Evolutionary conservation across 64 coral and sea anemone genomes (phyloP), one percentile per base, ranked within the genome.

Genomic region (Catalaphyllia jardinei): DNA sequence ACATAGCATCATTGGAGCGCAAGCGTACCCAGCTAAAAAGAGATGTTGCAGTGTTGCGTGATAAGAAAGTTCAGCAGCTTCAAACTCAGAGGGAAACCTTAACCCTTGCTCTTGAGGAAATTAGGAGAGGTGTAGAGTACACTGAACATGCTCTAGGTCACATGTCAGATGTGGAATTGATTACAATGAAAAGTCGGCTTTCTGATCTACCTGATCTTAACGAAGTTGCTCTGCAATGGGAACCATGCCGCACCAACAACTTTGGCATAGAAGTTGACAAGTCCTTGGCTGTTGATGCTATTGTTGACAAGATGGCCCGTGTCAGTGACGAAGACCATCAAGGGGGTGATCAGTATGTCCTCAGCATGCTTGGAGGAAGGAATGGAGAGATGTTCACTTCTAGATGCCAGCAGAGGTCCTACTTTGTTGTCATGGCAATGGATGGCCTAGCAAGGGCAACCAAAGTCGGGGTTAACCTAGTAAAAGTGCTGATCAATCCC

Each of bases 361-460:
- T 85, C 62, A 85, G 62, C 81, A 85, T 85, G 81, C 81, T 85
- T 8, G 81, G 81, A 71, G 63, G 38, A 6, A 85, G 71, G 24
- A 71, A 24, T 71, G 63, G 63, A n/a, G 62, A 50, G 60, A 52
- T 85, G 17, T 85, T 85, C 71, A 71, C 81, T 52, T 69, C 81
- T 22, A 85, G 81, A 17, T 85, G 81, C 28, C 81, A 85, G 14
- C 81, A 85, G 33, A 85, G 10, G 19, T 42, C 63, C 33, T 85
- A 49, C 22, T 85, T 85, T 71, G 63, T 85, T 71, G 63, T 85
- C 24, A 71, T 51, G 24, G 16, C 24, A 31, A 52, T 71, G 38
- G 81, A 85, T 69, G 39, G 20, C 17, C 62, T 38, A 3, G 39
- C 33, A 71, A 69, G 61, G 42, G 31, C 22, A 29, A 71, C 35